A percentile compares a stretch with the other conserved stretches of the same genome.
These are phyloP conservation scores for Empis livida DNA, from an alignment of 2,888 invertebrate species.

Conservation along the genomic window DNA sequence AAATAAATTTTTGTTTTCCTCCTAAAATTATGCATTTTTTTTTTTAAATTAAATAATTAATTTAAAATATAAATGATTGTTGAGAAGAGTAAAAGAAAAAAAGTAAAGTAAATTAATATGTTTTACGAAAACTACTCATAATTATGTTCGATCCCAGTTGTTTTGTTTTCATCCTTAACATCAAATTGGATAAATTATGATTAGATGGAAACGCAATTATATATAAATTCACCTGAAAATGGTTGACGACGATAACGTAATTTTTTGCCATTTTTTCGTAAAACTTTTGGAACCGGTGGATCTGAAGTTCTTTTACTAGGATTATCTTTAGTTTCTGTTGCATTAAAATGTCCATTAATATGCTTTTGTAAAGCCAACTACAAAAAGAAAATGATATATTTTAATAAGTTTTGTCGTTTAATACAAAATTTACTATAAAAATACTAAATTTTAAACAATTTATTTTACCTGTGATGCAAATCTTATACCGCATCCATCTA, in stretches of 20 bases:
- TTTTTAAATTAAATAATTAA: too few relatives aligned
- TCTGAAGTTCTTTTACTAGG: slow-evolving; percentile 57
- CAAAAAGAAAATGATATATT: slow-evolving; percentile 1
- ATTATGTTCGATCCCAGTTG: too few relatives aligned
- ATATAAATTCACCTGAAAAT: slow-evolving; percentile 61
- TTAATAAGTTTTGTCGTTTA: background rate
- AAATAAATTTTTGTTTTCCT: too few relatives aligned
- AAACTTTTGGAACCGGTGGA: slow-evolving; percentile 61
- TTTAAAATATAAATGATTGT: too few relatives aligned
- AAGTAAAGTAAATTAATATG: too few relatives aligned
- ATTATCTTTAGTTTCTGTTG: slow-evolving; percentile 40
- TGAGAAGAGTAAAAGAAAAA: too few relatives aligned
- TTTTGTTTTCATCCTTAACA: too few relatives aligned
- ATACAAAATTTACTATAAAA: background rate
- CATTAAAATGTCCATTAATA: slow-evolving; percentile 80
- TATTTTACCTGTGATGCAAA: slow-evolving; percentile 71
- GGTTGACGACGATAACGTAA: slow-evolving; percentile 75
- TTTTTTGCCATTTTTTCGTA: slow-evolving; percentile 78
- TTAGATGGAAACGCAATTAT: background rate
- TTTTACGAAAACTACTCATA: too few relatives aligned
- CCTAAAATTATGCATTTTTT: too few relatives aligned
- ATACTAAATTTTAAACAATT: background rate
- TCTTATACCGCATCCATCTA: slow-evolving; percentile 81
- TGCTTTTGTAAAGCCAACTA: slow-evolving; percentile 69
- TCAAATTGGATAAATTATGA: too few relatives aligned